Evolutionary conservation across 1,140 invertebrate genomes (phyloP), one percentile per base, ranked within the genome.

Genomic region (Radopholus similis): DNA sequence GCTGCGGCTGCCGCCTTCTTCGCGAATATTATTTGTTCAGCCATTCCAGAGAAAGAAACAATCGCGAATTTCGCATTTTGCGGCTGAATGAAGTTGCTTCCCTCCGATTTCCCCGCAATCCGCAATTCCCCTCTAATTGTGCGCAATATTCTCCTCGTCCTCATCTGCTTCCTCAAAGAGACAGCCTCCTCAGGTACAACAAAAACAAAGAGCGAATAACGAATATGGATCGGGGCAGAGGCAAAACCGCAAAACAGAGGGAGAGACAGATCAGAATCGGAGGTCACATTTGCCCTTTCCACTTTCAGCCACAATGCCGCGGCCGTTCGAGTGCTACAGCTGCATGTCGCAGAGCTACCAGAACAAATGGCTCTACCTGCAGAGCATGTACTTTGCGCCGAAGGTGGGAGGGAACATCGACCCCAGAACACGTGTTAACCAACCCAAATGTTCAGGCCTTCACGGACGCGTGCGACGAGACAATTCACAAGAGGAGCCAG

Each of bases 271-370:
- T n/a, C n/a, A n/a, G n/a, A n/a, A n/a, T n/a, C n/a, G n/a, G n/a
- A n/a, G n/a, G n/a, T n/a, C n/a, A n/a, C n/a, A n/a, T 40, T 13
- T 9, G 40, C 40, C 37, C 37, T 40, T 59, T 60, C 11, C 8
- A 8, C 15, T 71, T 78, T 28, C 65, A 75, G 78, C 70, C 38
- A 58, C 76, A 49, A 59, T 76, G 6, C 70, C 74, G 28, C 54
- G 68, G 13, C 66, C 76, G 65, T 68, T 78, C 44, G 77, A 80
- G 66, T 80, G 78, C 55, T 80, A 70, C 51, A 78, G 75, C 8
- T 80, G 78, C 55, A 80, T 80, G 78, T 82, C 80, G 6, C 42
- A 71, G 6, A 71, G 66, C 57, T 80, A 80, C 66, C 77, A 80
- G 37, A 62, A 68, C 13, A 80, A 68, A 35, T 80, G 80, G 80